Evolutionary conservation across 2,113 vertebrate genomes (phyloP).

Genomic region (Hemicordylus capensis): DNA sequence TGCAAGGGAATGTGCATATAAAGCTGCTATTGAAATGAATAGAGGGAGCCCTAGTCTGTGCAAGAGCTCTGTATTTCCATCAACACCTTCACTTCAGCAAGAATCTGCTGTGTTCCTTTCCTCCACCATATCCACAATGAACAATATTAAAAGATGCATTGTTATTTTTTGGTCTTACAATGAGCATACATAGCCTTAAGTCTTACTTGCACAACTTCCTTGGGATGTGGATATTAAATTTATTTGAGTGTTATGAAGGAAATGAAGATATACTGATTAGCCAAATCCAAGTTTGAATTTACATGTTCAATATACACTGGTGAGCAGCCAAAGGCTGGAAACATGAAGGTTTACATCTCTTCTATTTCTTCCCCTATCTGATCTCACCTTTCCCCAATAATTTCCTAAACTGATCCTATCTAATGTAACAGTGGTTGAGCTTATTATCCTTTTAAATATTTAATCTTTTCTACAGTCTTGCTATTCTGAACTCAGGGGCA

Average conservation of each 20-base stretch:
- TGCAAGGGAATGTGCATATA: background rate
- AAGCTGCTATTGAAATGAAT: background rate
- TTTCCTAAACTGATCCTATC: background rate
- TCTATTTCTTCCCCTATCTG: background rate
- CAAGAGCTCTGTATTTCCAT: background rate
- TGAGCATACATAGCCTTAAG: background rate
- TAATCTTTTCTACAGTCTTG: background rate
- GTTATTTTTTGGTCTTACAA: background rate
- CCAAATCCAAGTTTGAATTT: background rate
- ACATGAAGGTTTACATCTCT: background rate
- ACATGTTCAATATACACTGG: background rate
- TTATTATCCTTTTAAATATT: background rate
- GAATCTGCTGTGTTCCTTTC: background rate
- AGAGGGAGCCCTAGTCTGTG: background rate
- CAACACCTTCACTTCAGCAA: background rate
- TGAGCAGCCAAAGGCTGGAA: background rate
- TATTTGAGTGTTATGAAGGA: too few species aligned
- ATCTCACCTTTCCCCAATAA: background rate
- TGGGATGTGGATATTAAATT: background rate
- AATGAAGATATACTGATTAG: background rate
- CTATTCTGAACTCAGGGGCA: background rate
- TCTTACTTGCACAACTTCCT: background rate
- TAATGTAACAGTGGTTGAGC: background rate
- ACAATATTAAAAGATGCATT: background rate
- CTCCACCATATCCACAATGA: background rate